Percentiles rank a stretch among this genome's conserved stretches.
These are phyloP conservation scores for Pheucticus melanocephalus DNA, from an alignment of 2,113 vertebrate species.

Conservation along the genomic window DNA sequence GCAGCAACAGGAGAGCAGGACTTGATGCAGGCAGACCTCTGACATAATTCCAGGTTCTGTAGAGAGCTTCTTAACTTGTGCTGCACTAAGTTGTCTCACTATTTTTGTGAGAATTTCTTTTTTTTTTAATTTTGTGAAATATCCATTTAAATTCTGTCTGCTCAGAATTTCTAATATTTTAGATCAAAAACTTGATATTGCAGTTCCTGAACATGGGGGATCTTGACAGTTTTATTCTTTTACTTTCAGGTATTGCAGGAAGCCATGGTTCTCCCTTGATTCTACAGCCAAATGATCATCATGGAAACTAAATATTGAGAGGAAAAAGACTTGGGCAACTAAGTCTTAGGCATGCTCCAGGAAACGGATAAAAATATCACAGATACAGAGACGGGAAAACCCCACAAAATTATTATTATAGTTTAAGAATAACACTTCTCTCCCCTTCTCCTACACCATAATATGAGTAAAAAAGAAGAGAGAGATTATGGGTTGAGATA, in stretches of 20 bases:
- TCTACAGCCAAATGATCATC: not conserved
- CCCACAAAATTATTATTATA: too few species aligned
- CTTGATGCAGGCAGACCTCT: not conserved
- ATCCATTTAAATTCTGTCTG: not conserved
- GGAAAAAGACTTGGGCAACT: not conserved
- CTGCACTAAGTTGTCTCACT: not conserved
- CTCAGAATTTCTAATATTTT: not conserved
- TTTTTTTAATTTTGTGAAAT: not conserved
- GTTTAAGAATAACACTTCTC: not conserved
- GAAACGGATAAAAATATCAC: not conserved
- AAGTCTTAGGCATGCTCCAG: not conserved
- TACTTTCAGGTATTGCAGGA: not conserved
- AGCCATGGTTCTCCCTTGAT: not conserved
- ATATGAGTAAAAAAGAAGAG: not conserved
- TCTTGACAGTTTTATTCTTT: not conserved
- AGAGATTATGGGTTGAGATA: not conserved
- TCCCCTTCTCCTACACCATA: not conserved
- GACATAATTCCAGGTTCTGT: not conserved
- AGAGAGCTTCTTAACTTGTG: not conserved
- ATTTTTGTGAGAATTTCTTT: not conserved
- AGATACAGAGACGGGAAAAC: not conserved
- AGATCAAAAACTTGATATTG: not conserved
- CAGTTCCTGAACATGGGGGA: rapidly evolving
- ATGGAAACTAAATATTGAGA: not conserved
- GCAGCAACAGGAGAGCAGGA: not conserved